These are phyloP conservation scores for Galaxea fascicularis DNA, from an alignment of 92 coral and sea anemone species.

Conservation along the genomic window DNA sequence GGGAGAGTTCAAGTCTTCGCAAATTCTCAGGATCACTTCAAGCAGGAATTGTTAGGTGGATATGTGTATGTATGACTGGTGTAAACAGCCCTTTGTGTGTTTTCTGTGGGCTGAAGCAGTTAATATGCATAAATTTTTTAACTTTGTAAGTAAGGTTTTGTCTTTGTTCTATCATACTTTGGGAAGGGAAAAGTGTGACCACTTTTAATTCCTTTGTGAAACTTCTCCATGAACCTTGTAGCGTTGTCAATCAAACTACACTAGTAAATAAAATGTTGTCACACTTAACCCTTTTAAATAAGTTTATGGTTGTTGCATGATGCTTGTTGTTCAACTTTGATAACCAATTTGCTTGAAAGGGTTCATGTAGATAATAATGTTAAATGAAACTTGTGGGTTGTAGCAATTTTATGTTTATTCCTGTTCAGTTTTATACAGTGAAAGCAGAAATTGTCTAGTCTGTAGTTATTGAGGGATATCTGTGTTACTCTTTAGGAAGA, in stretches of 20 bases:
- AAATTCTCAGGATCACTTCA: constrained; percentile 34
- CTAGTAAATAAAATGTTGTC: background rate
- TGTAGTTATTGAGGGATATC: background rate
- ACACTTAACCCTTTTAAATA: background rate
- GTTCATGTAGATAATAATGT: too few relatives aligned
- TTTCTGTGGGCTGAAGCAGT: constrained; percentile 19
- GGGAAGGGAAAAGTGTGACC: background rate
- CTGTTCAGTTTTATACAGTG: background rate
- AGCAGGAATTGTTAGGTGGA: constrained; percentile 80
- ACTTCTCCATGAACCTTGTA: background rate
- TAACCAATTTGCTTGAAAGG: too few relatives aligned
- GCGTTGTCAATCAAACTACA: background rate
- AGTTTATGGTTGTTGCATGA: background rate
- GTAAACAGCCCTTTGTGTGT: constrained; percentile 7
- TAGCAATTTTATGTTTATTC: background rate
- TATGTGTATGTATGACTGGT: constrained; percentile 76
- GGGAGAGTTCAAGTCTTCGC: constrained; percentile 57
- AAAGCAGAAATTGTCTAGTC: background rate
- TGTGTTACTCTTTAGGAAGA: constrained; percentile 78
- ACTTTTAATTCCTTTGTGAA: background rate
- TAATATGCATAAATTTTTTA: constrained; percentile 13
- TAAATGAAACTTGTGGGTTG: background rate
- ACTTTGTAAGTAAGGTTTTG: constrained; percentile 16
- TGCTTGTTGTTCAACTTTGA: too few relatives aligned
- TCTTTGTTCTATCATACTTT: background rate